Percentiles rank a stretch among this genome's conserved stretches.
Conservation (phyloP, 1,140 invertebrate genomes). For the Medauroidea extradentata region DNA sequence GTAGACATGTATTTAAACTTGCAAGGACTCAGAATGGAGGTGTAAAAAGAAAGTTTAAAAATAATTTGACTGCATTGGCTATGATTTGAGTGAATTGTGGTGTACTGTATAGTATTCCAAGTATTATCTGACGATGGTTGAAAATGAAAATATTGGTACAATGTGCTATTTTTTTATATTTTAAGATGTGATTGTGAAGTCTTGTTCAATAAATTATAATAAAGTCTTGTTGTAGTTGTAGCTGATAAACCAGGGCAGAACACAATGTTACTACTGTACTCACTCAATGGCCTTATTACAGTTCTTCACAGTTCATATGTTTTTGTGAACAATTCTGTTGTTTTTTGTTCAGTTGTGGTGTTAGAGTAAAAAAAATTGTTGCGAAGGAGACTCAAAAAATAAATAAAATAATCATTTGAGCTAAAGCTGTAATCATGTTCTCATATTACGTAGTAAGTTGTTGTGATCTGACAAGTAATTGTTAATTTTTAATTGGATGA, state of each 20-base stretch:
- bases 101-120: conserved; percentile 7
- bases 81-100: conserved; percentile 4
- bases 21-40: not conserved
- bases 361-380: no score
- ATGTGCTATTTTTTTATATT: conserved; percentile 20
- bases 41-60: not conserved
- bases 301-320: conserved; percentile 8
- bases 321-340: no score
- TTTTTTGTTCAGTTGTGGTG: no score
- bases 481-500: no score
- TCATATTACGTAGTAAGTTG: no score
- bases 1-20: conserved; percentile 4
- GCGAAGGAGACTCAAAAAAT: no score
- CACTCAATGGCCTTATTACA: conserved; percentile 19
- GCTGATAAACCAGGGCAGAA: conserved; percentile 1
- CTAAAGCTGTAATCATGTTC: no score
- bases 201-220: conserved; percentile 13
- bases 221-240: conserved; percentile 7
- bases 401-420: no score
- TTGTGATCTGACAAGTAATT: no score
- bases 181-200: conserved; percentile 7
- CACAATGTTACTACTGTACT: conserved; percentile 6
- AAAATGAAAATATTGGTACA: conserved; percentile 8
- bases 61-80: conserved; percentile 1
- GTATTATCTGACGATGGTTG: conserved; percentile 1